Base-by-base conservation (phyloP, 2,113 vertebrate genomes). In the Clarias batrachus region DNA sequence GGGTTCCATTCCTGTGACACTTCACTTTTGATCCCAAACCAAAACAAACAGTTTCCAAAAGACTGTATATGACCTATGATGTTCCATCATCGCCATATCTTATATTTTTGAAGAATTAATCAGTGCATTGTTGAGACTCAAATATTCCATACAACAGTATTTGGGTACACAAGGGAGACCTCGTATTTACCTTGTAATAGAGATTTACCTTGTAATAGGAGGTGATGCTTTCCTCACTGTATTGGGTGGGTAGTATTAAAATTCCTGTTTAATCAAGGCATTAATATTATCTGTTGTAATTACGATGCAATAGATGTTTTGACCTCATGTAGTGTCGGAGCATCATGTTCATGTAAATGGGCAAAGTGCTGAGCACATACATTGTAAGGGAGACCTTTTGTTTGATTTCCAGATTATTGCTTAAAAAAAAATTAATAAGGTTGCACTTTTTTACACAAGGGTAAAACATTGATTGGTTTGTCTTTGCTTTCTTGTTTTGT, bases 1-100 rank as follows among this genome's bases (percentile, higher is more conserved):
- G 79, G 68, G 73, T 89, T 85, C 91, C 87, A 14, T 87, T 76
- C 88, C 87, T 92, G 4, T 92, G 94, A 94, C 93, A 93, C 48
- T 90, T 86, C 37, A 83, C 80, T 62, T 30, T 68, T 57, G 56
- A 56, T 82, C 76, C 81, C 57, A 84, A 88, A 91, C 91, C 91
- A 93, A 93, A 92, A 54, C 41, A 23, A 92, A 54, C 90, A 89
- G 85, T 94, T 93, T 90, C 92, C 87, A 93, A 93, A 91, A 93
- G 90, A 93, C 91, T 92, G 95, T 96, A 96, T 96, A 96, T 63
- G 16, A 60, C 94, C 97, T 95, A 90, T 91, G 86, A 77, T 84
- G 84, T 90, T 90, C 88, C 93, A 92, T 90, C 79, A 89, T 94
- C 86, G 21, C 84, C 89, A 82, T 91, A 89, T 94, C 83, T 85